A percentile compares a stretch with the other conserved stretches of the same genome.
phyloP scores from a whole-genome alignment of 2,888 invertebrate genomes.

The Perithous albicinctus region DNA sequence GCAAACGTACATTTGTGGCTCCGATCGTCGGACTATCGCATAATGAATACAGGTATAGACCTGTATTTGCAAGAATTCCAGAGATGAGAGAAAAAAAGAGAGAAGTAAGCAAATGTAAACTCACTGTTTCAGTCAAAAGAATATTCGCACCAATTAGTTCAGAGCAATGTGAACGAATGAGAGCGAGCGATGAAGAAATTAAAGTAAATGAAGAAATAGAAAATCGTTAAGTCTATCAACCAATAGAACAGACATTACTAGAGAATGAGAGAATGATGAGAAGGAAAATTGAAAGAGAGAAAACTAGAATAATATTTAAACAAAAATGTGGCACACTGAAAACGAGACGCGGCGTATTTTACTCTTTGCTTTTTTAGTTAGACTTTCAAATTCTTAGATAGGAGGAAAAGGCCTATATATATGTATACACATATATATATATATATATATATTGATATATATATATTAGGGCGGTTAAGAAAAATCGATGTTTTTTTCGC shows the following conservation, averaged over 20 bases:
- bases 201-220: constrained; percentile 10
- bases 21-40: neutral
- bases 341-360: constrained; percentile 64
- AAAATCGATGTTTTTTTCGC: too few species aligned
- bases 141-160: constrained; percentile 44
- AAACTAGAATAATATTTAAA: constrained; percentile 32
- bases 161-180: constrained; percentile 32
- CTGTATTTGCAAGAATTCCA: neutral
- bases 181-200: constrained; percentile 6
- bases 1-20: neutral
- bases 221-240: constrained; percentile 29
- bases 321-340: constrained; percentile 42
- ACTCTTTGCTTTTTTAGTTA: constrained; percentile 79
- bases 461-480: too few species aligned
- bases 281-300: constrained; percentile 5
- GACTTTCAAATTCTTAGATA: constrained; percentile 81
- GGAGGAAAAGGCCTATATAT: constrained; percentile 80
- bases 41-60: neutral
- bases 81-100: neutral
- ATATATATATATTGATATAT: too few species aligned
- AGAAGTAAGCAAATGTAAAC: constrained; percentile 19
- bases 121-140: constrained; percentile 33
- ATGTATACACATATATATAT: constrained; percentile 10
- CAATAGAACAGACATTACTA: constrained; percentile 38
- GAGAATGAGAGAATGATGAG: constrained; percentile 32